Conservation (phyloP, 1,140 invertebrate genomes). For the Cotesia chilonis region DNA sequence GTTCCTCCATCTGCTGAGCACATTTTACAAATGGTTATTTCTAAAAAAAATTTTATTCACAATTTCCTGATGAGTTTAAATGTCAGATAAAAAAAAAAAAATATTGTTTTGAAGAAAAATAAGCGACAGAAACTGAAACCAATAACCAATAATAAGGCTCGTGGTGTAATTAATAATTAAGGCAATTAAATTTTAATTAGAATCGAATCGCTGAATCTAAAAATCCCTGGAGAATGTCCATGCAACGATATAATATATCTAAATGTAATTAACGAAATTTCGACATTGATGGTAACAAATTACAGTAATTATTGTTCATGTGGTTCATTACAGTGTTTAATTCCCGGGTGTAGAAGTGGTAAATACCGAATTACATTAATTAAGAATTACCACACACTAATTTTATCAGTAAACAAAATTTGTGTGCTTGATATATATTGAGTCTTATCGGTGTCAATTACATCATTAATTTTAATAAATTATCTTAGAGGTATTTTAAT, state of each 20-base stretch:
- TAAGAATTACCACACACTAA: conserved; percentile 32
- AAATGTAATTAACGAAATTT: conserved; percentile 27
- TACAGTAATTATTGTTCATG: conserved; percentile 31
- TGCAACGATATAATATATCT: conserved; percentile 27
- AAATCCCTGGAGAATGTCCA: neutral
- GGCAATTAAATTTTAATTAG: too few relatives aligned
- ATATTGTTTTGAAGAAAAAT: too few relatives aligned
- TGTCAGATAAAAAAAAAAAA: too few relatives aligned
- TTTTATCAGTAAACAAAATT: conserved; percentile 5
- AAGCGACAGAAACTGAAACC: too few relatives aligned
- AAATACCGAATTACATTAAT: conserved; percentile 22
- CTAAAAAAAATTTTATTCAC: too few relatives aligned
- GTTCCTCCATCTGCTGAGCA: too few relatives aligned
- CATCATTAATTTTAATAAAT: too few relatives aligned
- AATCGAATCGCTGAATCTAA: neutral
- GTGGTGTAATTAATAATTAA: too few relatives aligned
- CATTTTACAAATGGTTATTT: conserved; percentile 5
- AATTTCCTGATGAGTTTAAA: too few relatives aligned
- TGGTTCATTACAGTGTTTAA: conserved; percentile 24
- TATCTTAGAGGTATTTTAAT: too few relatives aligned
- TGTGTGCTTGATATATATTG: neutral
- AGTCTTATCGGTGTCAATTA: neutral
- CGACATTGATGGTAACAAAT: conserved; percentile 33
- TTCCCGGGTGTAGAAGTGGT: neutral
- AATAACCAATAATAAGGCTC: too few relatives aligned